Base-by-base conservation (phyloP, 2,888 invertebrate species). In the Apodemia zela region DNA sequence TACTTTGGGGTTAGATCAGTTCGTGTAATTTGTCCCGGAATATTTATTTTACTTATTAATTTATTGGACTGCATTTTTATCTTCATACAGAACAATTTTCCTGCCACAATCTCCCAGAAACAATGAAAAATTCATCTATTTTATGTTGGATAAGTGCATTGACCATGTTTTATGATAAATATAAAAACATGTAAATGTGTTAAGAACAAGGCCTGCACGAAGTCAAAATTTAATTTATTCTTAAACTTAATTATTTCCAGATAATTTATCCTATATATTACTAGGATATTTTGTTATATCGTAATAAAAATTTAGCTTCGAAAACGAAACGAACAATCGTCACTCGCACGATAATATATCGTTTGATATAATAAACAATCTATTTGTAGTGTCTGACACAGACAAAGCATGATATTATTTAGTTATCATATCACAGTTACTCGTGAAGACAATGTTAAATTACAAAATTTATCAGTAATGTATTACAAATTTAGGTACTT, bases 321-420 rank as follows among this genome's bases (percentile, higher is more conserved):
- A 49, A 25, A 63, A 42, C 49, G 25, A 45, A 54, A 59, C 8
- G 18, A 59, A 47, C 63, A 61, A 47, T 63, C 65, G 65, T 63
- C 59, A 42, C 29, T 62, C 65, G 67, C 58, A 65, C 64, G 65
- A 65, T 51, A 54, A n/a, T n/a, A n/a, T 33, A 66, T 60, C 68
- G 60, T 60, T 15, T 11, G 45, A 64, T 60, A 62, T 67, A 66
- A 62, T 49, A 63, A 45, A 51, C 60, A 65, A 65, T 70, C 71
- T 71, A 71, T 71, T 71, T 71, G 68, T 66, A 66, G 68, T 29
- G 59, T 62, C 67, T 71, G 71, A 71, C 70, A 69, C 65, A 67
- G 64, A 54, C 54, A 61, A 59, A 42, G 13, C 25, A 18, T 47
- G 63, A 68, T 66, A 62, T 63, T 68, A 68, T 63, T 66, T 58